Evolutionary conservation across 2,797 vertebrate species (phyloP).

Genomic region (Acipenser oxyrinchus): DNA sequence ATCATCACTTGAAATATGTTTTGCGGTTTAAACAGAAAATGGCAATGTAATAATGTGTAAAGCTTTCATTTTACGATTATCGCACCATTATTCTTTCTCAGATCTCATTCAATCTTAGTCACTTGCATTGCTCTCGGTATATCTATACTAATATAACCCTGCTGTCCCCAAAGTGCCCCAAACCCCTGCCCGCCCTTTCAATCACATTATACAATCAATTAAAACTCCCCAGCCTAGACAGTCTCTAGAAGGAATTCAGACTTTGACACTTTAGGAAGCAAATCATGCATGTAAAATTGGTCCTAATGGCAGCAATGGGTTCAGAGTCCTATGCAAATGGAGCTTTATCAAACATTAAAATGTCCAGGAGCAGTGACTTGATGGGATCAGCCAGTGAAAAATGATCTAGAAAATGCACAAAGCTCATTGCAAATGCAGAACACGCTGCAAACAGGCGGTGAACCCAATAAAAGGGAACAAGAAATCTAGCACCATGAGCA

Average conservation of each 20-base stretch:
- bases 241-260: slow-evolving; percentile 38
- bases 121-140: slow-evolving; percentile 23
- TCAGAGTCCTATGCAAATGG: slow-evolving; percentile 34
- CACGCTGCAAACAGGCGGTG: not conserved
- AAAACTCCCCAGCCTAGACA: slow-evolving; percentile 34
- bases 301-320: slow-evolving; percentile 37
- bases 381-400: slow-evolving; percentile 9
- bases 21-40: slow-evolving; percentile 5
- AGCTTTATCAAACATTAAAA: slow-evolving; percentile 25
- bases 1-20: slow-evolving; percentile 5
- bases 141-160: slow-evolving; percentile 32
- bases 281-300: slow-evolving; percentile 40
- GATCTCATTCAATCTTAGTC: slow-evolving; percentile 22
- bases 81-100: slow-evolving; percentile 24
- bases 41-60: not conserved
- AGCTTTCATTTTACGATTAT: slow-evolving; percentile 8
- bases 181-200: slow-evolving; percentile 36
- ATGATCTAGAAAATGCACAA: not conserved
- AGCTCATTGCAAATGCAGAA: not conserved
- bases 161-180: slow-evolving; percentile 39
- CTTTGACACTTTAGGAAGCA: slow-evolving; percentile 32
- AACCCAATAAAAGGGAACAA: not conserved
- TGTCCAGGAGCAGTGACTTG: slow-evolving; percentile 31
- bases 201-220: slow-evolving; percentile 44
- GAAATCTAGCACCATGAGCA: not conserved